Conservation (phyloP, 2,113 vertebrate genomes). For the Ursus arctos region DNA sequence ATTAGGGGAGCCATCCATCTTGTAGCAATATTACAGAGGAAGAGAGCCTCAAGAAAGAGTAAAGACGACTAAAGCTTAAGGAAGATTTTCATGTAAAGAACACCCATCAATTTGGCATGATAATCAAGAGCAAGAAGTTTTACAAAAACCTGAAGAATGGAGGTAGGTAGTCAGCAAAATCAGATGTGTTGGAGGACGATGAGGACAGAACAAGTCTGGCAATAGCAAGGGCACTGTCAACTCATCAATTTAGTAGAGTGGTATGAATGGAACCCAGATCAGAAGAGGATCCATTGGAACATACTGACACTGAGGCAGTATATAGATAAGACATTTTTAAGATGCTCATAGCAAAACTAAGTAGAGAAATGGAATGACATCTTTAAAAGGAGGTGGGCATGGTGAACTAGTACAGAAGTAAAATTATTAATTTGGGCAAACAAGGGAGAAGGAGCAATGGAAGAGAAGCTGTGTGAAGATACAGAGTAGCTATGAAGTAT, state of each 20-base stretch:
- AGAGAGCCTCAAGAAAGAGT: background rate
- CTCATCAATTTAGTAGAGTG: background rate
- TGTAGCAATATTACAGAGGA: background rate
- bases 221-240: background rate
- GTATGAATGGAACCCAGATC: background rate
- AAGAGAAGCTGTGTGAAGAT: background rate
- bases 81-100: background rate
- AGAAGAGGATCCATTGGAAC: background rate
- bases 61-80: background rate
- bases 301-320: background rate
- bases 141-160: background rate
- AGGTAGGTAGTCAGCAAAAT: background rate
- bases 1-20: background rate
- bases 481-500: background rate
- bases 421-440: background rate
- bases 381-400: background rate
- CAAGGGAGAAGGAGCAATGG: background rate
- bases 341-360: background rate
- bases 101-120: background rate
- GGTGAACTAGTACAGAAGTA: background rate
- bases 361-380: background rate
- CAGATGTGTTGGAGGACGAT: background rate
- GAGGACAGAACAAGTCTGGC: background rate
- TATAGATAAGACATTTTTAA: background rate
- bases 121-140: background rate